A percentile compares a stretch with the other conserved stretches of the same genome.
phyloP scores from a whole-genome alignment of 2,113 vertebrate species.

The Dermatemys mawii region DNA sequence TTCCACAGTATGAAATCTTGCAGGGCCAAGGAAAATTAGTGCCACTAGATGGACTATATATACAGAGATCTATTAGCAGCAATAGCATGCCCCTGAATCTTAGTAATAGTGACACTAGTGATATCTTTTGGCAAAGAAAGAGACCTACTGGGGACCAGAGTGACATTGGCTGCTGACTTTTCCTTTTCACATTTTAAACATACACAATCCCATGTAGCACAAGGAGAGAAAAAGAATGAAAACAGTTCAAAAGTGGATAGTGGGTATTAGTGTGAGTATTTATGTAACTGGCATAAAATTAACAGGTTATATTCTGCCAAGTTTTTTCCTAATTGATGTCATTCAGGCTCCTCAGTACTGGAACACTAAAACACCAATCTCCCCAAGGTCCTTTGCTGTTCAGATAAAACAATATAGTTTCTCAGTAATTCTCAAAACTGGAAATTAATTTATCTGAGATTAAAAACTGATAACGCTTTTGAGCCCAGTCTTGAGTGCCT shows the following conservation, averaged over 20 bases:
- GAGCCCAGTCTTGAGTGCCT: background rate
- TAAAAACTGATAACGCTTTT: background rate
- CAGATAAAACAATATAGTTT: conserved; percentile 3
- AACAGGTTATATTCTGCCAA: conserved; percentile 58
- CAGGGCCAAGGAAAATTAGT: background rate
- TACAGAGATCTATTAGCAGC: background rate
- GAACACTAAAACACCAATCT: conserved; percentile 13
- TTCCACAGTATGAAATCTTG: background rate
- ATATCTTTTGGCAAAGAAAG: background rate
- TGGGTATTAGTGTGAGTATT: conserved; percentile 52
- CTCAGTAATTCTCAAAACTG: background rate
- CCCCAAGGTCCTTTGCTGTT: background rate
- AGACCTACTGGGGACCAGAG: background rate
- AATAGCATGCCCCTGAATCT: background rate
- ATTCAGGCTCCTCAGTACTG: conserved; percentile 33
- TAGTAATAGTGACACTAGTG: background rate
- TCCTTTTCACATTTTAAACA: conserved; percentile 14
- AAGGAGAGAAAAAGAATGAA: conserved; percentile 47
- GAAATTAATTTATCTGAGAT: background rate
- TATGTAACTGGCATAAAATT: conserved; percentile 63
- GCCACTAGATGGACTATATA: rapidly evolving
- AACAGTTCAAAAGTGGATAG: conserved; percentile 55
- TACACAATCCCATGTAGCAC: conserved; percentile 18
- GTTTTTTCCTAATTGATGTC: conserved; percentile 57
- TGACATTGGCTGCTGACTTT: conserved; percentile 3